Conservation (phyloP, 1,140 invertebrate species). For the Bombus terrestris region DNA sequence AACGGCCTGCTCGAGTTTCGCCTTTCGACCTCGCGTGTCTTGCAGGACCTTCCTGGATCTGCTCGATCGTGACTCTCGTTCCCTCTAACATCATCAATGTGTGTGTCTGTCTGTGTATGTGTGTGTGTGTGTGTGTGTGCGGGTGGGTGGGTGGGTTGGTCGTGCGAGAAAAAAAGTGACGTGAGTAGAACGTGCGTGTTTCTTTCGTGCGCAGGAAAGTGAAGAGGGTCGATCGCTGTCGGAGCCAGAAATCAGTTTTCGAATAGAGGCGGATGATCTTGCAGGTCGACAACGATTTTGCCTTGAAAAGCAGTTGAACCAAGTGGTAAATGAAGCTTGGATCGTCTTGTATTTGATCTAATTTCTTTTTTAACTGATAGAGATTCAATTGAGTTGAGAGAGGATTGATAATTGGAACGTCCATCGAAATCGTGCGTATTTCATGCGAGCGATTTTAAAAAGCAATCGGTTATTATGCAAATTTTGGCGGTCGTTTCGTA, state of each 20-base stretch:
- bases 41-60: conserved; percentile 8
- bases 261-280: conserved; percentile 1
- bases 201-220: neutral
- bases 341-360: neutral
- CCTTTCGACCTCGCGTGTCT: neutral
- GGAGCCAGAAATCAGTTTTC: neutral
- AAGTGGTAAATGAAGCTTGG: neutral
- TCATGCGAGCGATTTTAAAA: neutral
- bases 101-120: neutral
- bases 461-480: conserved; percentile 16
- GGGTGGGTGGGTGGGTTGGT: too few relatives aligned
- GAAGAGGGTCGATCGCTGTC: neutral
- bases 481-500: conserved; percentile 15
- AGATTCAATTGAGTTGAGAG: too few relatives aligned
- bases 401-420: neutral
- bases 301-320: neutral
- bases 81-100: neutral
- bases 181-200: conserved; percentile 14
- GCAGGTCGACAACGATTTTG: neutral
- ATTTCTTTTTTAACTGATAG: neutral
- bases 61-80: conserved; percentile 8
- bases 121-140: neutral
- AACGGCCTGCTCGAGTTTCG: conserved; percentile 15
- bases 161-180: conserved; percentile 44
- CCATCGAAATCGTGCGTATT: neutral